Base-by-base conservation (phyloP, 2,797 vertebrate genomes). In the Rhodeus uyekii region DNA sequence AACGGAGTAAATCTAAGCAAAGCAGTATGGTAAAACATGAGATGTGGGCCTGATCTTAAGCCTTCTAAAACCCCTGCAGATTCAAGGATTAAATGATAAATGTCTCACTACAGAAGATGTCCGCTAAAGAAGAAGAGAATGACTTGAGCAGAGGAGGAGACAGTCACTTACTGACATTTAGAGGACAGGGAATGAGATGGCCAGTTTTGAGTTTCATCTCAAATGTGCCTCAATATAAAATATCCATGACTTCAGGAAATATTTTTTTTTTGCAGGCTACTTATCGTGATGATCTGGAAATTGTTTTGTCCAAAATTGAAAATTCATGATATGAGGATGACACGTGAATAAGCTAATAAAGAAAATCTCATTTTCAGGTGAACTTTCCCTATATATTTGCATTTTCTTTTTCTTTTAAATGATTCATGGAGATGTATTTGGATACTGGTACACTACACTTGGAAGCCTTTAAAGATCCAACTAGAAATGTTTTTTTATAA, bases 21-120 rank as follows among this genome's bases (percentile, higher is more conserved):
- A 65, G 53, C 72, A 58, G 7, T 13, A 81, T 53, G n/a, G 36
- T 55, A 50, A 32, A 69, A 24, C 22, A 32, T 68, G 39, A 48
- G 50, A 82, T 36, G 4, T 10, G 42, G n/a, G 68, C 7, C 39
- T 58, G 46, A 55, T 76, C 72, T 58, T 67, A 75, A 69, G 63
- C n/a, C 55, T 69, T 80, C 64, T 76, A 42, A 64, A 63, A 50
- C 65, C 24, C 42, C 32, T 32, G 32, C 13, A 55, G 76, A 86
- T 67, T 44, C 42, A 50, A 46, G 24, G 85, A 79, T 86, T 75
- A 84, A 84, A 78, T 69, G 39, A 48, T 81, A 64, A n/a, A 78
- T 75, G 32, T 61, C 80, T 71, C n/a, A 74, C 44, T 64, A 46
- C 46, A 32, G 27, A 29, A 73, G 32, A 77, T n/a, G 48, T 27